Conservation (phyloP, 1,140 invertebrate genomes). For the Homarus americanus region DNA sequence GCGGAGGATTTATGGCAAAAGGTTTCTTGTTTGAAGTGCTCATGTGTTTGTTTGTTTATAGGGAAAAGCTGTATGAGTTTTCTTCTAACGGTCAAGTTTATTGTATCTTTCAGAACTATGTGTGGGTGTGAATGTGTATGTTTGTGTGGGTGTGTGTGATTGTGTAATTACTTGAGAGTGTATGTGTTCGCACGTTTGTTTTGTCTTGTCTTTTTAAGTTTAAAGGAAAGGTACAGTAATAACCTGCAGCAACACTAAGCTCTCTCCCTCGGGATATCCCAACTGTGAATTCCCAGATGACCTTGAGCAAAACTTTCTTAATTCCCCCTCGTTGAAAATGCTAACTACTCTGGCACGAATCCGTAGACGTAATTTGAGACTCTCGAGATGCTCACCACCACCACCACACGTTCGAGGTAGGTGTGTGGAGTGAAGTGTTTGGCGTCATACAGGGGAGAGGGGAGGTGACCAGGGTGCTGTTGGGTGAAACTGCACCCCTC, state of each 20-base stretch:
- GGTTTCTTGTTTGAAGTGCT: background rate
- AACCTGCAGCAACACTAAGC: too few relatives aligned
- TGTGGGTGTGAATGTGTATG: background rate
- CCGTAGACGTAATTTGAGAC: too few relatives aligned
- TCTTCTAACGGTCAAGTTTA: background rate
- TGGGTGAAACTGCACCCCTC: background rate
- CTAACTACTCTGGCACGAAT: too few relatives aligned
- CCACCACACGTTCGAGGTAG: too few relatives aligned
- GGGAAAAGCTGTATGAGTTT: background rate
- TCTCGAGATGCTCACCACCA: too few relatives aligned
- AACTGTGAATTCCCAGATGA: too few relatives aligned
- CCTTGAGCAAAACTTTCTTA: too few relatives aligned
- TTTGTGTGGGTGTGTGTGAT: background rate
- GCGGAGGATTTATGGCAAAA: background rate
- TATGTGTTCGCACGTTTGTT: background rate
- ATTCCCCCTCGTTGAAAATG: too few relatives aligned
- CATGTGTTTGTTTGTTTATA: background rate
- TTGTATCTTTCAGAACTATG: background rate
- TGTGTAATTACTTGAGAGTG: background rate
- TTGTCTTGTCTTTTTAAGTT: too few relatives aligned
- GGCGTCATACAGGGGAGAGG: background rate
- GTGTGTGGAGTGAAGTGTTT: background rate
- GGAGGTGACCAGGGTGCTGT: background rate
- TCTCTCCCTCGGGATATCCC: too few relatives aligned
- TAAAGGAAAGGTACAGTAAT: too few relatives aligned